Evolutionary conservation across 2,797 vertebrate genomes (phyloP), one percentile per base, ranked within the genome.

Genomic region (Lepilemur ruficaudatus): DNA sequence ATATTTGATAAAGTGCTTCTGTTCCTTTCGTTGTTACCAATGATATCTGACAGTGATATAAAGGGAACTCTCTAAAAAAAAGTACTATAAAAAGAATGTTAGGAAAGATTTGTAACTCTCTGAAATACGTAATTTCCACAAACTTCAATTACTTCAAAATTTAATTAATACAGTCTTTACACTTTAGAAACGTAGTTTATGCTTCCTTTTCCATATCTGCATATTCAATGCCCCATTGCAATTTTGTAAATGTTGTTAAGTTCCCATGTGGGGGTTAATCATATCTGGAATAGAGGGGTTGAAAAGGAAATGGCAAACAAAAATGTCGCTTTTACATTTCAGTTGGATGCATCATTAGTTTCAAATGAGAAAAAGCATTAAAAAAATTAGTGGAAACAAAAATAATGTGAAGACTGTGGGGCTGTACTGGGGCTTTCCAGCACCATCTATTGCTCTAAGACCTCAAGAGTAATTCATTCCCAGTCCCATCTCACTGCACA

Each of bases 311-410:
- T 50, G 11, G 35, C 14, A n/a, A 63, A 79, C 7, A 70, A 30
- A 96, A 88, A 50, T n/a, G 23, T 28, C 35, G 35, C 20, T 87
- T 95, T 93, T 59, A 84, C 38, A 78, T 93, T 95, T 90, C 35
- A 93, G 14, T 38, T 52, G n/a, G 28, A 28, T 59, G 32, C 23
- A 13, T 52, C 43, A 52, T 52, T 30, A 28, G 28, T 84, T 85
- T 89, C 48, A 80, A 92, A 50, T 61, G 59, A 65, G 18, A 32
- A 81, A 46, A 76, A 76, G 8, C 30, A 22, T 69, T 43, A 18
- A 28, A 18, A 85, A 85, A 93, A 81, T 67, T 22, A 35, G 5
- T 69, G 14, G n/a, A 46, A 80, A 82, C 41, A 63, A 82, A 87
- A 69, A 35, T 73, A 12, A 52, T 32, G 1, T 30, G 7, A 69